These are phyloP conservation scores for Synergus laeviventris DNA, from an alignment of 2,888 invertebrate species.

Conservation along the genomic window DNA sequence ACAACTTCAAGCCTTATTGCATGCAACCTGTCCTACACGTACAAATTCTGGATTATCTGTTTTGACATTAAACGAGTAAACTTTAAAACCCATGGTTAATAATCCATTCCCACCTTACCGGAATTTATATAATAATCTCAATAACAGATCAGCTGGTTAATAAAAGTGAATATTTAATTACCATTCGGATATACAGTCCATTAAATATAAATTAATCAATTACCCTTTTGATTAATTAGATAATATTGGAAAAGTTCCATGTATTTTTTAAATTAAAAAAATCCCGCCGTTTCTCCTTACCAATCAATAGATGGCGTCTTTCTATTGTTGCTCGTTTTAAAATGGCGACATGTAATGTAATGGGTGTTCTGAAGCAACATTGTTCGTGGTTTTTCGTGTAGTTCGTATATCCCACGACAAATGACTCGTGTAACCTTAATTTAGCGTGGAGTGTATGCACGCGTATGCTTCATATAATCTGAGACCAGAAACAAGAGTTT, in stretches of 20 bases:
- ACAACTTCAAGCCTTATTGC: neutral
- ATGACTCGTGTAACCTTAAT: conserved; percentile 23
- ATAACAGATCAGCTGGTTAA: neutral
- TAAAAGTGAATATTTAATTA: neutral
- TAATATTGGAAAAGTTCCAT: neutral
- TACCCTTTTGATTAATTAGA: too few species aligned
- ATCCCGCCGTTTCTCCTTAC: neutral
- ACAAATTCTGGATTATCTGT: neutral
- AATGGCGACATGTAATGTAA: conserved; percentile 28
- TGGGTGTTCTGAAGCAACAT: neutral
- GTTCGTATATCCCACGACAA: conserved; percentile 7
- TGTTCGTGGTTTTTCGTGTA: conserved; percentile 9
- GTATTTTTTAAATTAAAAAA: neutral
- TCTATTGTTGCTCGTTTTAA: conserved; percentile 27
- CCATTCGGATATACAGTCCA: neutral
- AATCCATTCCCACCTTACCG: too few species aligned
- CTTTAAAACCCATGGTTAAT: neutral
- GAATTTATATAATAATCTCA: neutral
- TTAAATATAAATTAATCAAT: neutral
- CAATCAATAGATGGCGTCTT: conserved; percentile 33
- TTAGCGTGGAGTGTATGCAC: neutral
- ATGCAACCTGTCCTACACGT: neutral
- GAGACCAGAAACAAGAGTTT: neutral
- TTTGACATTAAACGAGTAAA: neutral
- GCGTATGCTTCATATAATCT: neutral